A percentile compares a stretch with the other conserved stretches of the same genome.
Evolutionary conservation across 1,140 invertebrate genomes (phyloP).

Genomic region (Pteromalus puparum): DNA sequence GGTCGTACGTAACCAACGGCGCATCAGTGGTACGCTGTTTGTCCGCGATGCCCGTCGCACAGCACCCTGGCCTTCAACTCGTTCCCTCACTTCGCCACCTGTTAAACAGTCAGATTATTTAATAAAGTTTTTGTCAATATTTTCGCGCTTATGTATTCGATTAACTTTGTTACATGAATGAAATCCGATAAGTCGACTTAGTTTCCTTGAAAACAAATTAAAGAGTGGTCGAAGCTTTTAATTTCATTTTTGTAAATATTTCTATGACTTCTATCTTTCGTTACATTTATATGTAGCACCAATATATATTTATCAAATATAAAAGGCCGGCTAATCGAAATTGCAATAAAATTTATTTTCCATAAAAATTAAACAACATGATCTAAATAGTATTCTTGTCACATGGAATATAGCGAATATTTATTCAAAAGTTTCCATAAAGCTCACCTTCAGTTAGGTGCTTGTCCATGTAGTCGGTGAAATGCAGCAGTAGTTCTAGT

Average conservation of each 20-base stretch:
- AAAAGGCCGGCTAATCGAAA: background rate
- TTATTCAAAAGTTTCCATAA: background rate
- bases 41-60: conserved; percentile 27
- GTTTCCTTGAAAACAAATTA: no score
- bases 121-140: background rate
- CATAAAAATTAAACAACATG: no score
- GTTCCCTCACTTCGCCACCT: conserved; percentile 38
- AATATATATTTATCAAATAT: background rate
- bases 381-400: background rate
- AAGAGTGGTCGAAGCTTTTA: no score
- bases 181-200: no score
- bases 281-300: no score
- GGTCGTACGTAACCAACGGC: conserved; percentile 83
- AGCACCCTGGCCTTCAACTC: background rate
- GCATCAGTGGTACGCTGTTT: conserved; percentile 81
- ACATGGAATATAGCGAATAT: background rate
- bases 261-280: no score
- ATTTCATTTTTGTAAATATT: no score
- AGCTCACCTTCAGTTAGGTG: conserved; percentile 89
- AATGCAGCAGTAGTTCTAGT: conserved; percentile 95
- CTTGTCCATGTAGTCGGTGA: conserved; percentile 97
- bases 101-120: background rate
- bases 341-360: background rate
- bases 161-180: no score
- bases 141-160: no score